A percentile compares a stretch with the other conserved stretches of the same genome.
Conservation (phyloP, 1,140 invertebrate species). For the Trypoxylus dichotomus region DNA sequence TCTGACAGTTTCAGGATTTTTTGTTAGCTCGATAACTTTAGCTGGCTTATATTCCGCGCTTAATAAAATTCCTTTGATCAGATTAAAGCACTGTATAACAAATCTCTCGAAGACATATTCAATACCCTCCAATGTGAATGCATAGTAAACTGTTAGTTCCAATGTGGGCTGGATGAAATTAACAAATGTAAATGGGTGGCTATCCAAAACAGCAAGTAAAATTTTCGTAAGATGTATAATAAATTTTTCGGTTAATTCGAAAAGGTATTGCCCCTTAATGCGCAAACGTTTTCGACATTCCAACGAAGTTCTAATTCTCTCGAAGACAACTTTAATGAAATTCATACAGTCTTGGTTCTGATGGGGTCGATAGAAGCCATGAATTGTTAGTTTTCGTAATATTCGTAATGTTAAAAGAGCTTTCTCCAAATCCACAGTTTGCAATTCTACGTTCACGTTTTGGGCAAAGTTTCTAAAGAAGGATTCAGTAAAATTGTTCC, state of each 20-base stretch:
- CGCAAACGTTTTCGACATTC: constrained; percentile 74
- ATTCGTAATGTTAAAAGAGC: constrained; percentile 77
- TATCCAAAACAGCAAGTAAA: constrained; percentile 71
- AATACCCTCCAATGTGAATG: constrained; percentile 80
- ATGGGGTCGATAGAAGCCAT: constrained; percentile 78
- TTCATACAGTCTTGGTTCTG: constrained; percentile 70
- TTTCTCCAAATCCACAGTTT: constrained; percentile 71
- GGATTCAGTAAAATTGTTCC: constrained; percentile 70
- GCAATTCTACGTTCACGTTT: constrained; percentile 57
- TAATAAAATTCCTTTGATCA: constrained; percentile 81
- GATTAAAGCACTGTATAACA: constrained; percentile 85
- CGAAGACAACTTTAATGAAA: constrained; percentile 80
- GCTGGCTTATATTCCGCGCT: constrained; percentile 72
- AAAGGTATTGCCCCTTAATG: constrained; percentile 61
- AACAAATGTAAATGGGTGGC: constrained; percentile 77
- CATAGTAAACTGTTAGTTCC: constrained; percentile 81
- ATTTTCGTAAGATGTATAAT: constrained; percentile 80
- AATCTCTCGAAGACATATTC: constrained; percentile 79
- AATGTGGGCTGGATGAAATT: constrained; percentile 76
- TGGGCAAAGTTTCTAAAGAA: constrained; percentile 67
- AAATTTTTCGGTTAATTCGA: constrained; percentile 76
- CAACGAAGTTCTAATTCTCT: constrained; percentile 72
- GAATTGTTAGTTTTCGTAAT: constrained; percentile 77
- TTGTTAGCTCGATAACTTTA: constrained; percentile 61
- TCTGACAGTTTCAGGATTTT: constrained; percentile 55